phyloP scores from a whole-genome alignment of 2,113 vertebrate species.

The Chloropsis hardwickii region DNA sequence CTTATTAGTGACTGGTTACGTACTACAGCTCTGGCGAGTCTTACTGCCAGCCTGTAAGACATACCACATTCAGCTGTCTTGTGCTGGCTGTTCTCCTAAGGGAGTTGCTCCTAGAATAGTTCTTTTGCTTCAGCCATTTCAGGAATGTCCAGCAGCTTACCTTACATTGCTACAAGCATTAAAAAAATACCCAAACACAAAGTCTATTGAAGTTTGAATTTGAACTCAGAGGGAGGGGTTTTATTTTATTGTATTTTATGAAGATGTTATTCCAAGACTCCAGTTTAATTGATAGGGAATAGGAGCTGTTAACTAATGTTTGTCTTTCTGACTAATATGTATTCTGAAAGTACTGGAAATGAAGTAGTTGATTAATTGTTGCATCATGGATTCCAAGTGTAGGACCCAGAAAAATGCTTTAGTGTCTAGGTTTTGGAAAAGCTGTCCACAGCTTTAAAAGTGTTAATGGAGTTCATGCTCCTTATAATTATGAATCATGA shows the following conservation, averaged over 20 bases:
- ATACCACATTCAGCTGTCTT: background rate
- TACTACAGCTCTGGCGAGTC: background rate
- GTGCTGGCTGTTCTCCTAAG: background rate
- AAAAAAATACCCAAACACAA: background rate
- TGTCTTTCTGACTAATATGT: background rate
- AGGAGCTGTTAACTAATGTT: background rate
- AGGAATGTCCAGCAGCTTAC: background rate
- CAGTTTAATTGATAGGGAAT: background rate
- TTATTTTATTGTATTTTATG: background rate
- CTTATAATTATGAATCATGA: background rate
- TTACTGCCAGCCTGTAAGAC: background rate
- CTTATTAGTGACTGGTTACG: background rate
- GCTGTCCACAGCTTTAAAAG: background rate
- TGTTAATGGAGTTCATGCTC: background rate
- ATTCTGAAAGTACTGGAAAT: background rate
- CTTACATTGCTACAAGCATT: background rate
- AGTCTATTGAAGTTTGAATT: background rate
- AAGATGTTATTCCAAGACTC: background rate
- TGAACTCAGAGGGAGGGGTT: accelerated
- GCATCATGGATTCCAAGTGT: background rate
- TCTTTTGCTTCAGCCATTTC: background rate
- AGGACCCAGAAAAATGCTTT: background rate
- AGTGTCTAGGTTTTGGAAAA: background rate
- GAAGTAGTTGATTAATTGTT: background rate
- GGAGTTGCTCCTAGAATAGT: background rate